Percentiles rank a stretch among this genome's conserved stretches.
phyloP scores from a whole-genome alignment of 2,888 invertebrate genomes.

The Xanthorhoe designata region DNA sequence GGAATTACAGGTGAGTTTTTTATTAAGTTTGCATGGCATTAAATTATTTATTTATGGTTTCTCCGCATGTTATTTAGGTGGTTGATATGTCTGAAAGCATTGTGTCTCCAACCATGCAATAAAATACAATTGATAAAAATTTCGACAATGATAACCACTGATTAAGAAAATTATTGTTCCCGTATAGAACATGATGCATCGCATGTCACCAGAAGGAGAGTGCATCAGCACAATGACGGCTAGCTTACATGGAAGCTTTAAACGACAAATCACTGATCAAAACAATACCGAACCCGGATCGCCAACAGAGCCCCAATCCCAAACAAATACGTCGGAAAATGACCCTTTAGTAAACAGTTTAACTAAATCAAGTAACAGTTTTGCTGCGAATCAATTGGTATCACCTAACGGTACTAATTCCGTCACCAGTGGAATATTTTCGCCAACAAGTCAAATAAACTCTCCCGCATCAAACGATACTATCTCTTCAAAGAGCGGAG shows the following conservation, averaged over 20 bases:
- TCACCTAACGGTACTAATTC: slow-evolving; percentile 83
- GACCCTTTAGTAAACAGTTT: slow-evolving; percentile 75
- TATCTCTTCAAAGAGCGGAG: slow-evolving; percentile 81
- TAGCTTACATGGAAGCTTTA: slow-evolving; percentile 88
- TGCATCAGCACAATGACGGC: slow-evolving; percentile 87
- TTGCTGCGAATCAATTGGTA: slow-evolving; percentile 75
- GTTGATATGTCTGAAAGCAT: slow-evolving; percentile 30
- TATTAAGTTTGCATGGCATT: slow-evolving; percentile 58
- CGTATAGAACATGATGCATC: slow-evolving; percentile 88
- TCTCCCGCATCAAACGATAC: slow-evolving; percentile 83
- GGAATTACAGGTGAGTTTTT: slow-evolving; percentile 75
- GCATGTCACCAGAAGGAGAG: slow-evolving; percentile 90
- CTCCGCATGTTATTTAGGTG: slow-evolving; percentile 46
- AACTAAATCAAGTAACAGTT: slow-evolving; percentile 73
- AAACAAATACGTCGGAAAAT: slow-evolving; percentile 74
- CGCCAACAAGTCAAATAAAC: slow-evolving; percentile 83
- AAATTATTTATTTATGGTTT: slow-evolving; percentile 40
- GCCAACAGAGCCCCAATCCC: slow-evolving; percentile 73
- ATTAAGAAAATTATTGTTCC: slow-evolving; percentile 62
- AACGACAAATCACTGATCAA: slow-evolving; percentile 83
- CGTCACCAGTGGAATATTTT: slow-evolving; percentile 83
- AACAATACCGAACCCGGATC: slow-evolving; percentile 72
- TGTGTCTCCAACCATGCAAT: slow-evolving; percentile 56
- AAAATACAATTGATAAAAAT: slow-evolving; percentile 31
- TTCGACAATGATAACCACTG: slow-evolving; percentile 39